Base-by-base conservation (phyloP, 2,888 invertebrate genomes). In the Rutpela maculata region DNA sequence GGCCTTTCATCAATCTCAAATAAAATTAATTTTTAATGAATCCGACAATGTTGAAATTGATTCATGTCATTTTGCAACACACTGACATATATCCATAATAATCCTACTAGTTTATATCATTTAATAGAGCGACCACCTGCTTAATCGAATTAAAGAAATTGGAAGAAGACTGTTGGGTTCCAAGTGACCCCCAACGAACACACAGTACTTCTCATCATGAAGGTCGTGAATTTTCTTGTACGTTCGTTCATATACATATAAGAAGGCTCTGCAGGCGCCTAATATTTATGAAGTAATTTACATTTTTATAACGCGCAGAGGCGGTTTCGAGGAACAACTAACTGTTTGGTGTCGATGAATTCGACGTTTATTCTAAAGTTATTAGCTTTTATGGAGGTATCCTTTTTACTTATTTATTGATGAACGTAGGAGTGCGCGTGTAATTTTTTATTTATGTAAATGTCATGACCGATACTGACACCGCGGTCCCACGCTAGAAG, bases 261-360 rank as follows among this genome's bases (percentile, higher is more conserved):
- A 43, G 43, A 43, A 65, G n/a, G 18, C 43, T 35, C 65, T 3
- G 26, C 65, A 43, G 65, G 65, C 65, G 65, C 43, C 43, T 65
- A 31, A 22, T 65, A 65, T 65, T 65, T 65, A 43, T 43, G 65
- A 65, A 65, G 38, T 43, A 65, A 65, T 65, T 65, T 65, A 43
- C 35, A 65, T 65, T 65, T 65, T 65, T 65, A 65, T 65, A 38
- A 35, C 65, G 19, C 17, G 17, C 65, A 38, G 38, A 43, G 65
- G 65, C 65, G 65, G 11, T 65, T 19, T 17, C 43, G 43, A 17
- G 19, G 43, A 65, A 35, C 65, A 43, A 43, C 19, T 62, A 22
- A 65, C 65, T 7, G 11, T 18, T 43, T 17, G 26, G 62, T n/a
- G 62, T 62, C 65, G 65, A 65, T 65, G 65, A 43, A 38, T 38